Evolutionary conservation across 2,113 vertebrate species (phyloP).

Genomic region (Pollimyrus isidori): DNA sequence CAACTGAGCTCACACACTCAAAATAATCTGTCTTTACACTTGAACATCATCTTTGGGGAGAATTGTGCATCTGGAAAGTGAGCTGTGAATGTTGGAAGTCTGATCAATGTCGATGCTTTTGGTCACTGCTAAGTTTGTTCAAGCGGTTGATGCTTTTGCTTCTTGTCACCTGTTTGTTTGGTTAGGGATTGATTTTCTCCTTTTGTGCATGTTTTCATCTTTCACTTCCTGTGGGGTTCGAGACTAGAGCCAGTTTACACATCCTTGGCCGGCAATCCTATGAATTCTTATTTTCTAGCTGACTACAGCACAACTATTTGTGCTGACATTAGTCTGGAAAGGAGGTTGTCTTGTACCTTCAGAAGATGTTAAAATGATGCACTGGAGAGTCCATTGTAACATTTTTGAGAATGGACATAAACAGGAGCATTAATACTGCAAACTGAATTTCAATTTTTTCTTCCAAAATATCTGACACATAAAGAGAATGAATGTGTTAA

Average conservation of each 20-base stretch:
- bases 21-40: neutral
- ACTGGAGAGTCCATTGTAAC: neutral
- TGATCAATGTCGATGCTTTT: neutral
- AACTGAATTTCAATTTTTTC: neutral
- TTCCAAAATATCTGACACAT: neutral
- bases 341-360: neutral
- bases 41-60: neutral
- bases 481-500: neutral
- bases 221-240: neutral
- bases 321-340: neutral
- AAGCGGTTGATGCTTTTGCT: neutral
- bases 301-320: neutral
- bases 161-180: neutral
- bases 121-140: neutral
- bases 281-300: neutral
- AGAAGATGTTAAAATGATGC: neutral
- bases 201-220: neutral
- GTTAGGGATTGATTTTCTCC: neutral
- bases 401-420: neutral
- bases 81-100: neutral
- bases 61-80: neutral
- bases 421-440: neutral
- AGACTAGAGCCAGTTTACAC: neutral
- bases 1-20: neutral
- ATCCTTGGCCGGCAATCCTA: neutral